These are phyloP conservation scores for Drosophila dives DNA, from an alignment of 2,888 invertebrate species.

Conservation along the genomic window DNA sequence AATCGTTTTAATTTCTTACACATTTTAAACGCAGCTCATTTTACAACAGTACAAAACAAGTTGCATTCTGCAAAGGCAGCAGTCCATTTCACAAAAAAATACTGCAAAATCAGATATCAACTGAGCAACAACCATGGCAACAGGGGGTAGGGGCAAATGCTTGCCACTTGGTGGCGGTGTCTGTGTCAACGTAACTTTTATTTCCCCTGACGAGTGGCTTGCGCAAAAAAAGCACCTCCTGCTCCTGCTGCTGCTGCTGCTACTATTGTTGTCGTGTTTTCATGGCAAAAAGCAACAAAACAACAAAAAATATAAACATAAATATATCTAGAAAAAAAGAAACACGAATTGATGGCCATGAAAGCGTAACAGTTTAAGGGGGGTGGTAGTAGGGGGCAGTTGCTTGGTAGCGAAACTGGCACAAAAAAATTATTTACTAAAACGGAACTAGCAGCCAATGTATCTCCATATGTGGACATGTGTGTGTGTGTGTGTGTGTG, in stretches of 20 bases:
- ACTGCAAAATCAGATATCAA: conserved; percentile 48
- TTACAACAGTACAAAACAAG: conserved; percentile 30
- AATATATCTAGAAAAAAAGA: conserved; percentile 5
- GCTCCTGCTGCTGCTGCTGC: conserved; percentile 10
- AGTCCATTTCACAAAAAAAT: conserved; percentile 17
- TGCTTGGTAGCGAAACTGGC: conserved; percentile 7
- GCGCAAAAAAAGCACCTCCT: conserved; percentile 32
- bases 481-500: conserved; percentile 6
- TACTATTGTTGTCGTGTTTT: conserved; percentile 66
- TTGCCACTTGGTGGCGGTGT: conserved; percentile 70
- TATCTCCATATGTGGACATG: conserved; percentile 23
- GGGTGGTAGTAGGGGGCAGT: conserved; percentile 28
- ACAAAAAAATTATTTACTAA: conserved; percentile 60
- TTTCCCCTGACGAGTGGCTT: conserved; percentile 68
- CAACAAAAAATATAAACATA: conserved; percentile 13
- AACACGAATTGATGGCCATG: conserved; percentile 48
- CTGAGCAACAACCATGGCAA: conserved; percentile 28
- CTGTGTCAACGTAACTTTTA: conserved; percentile 78
- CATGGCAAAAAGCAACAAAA: conserved; percentile 52
- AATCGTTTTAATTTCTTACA: conserved; percentile 74
- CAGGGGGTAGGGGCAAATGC: conserved; percentile 51
- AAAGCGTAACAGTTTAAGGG: conserved; percentile 68
- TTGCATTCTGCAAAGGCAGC: conserved; percentile 15
- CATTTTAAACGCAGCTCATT: conserved; percentile 62
- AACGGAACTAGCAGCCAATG: conserved; percentile 66